phyloP scores from a whole-genome alignment of 2,113 vertebrate species.

The Jacana jacana region DNA sequence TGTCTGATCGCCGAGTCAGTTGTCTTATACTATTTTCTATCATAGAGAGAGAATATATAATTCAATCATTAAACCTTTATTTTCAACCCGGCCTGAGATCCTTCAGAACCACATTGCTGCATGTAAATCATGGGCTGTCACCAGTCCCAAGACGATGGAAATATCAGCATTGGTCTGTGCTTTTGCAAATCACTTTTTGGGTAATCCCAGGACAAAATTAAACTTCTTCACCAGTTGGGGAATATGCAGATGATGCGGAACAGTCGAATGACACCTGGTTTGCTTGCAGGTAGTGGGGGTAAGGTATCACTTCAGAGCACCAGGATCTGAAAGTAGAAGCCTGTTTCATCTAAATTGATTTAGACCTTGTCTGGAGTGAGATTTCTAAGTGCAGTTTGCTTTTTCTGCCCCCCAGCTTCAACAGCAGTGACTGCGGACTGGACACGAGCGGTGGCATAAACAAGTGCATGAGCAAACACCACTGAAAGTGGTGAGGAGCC shows the following conservation, averaged over 20 bases:
- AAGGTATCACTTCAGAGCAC: not conserved
- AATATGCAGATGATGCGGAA: not conserved
- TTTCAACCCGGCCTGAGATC: conserved; percentile 61
- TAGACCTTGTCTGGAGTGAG: not conserved
- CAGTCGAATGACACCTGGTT: not conserved
- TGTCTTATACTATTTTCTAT: conserved; percentile 78
- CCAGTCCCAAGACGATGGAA: not conserved
- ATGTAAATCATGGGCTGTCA: conserved; percentile 55
- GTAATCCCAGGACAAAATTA: not conserved
- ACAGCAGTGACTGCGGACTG: not conserved
- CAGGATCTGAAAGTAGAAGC: not conserved
- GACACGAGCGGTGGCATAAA: not conserved
- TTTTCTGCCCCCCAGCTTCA: not conserved
- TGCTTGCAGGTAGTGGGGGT: not conserved
- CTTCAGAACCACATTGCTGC: conserved; percentile 41
- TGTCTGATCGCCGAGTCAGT: conserved; percentile 73
- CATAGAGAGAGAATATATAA: conserved; percentile 74
- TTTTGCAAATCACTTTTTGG: conserved; percentile 14
- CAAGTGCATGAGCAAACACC: not conserved
- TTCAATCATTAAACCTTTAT: conserved; percentile 76
- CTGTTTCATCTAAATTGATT: not conserved
- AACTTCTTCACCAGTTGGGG: not conserved
- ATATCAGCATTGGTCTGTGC: not conserved
- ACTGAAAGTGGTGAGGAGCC: not conserved
- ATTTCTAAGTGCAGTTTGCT: not conserved